These are phyloP conservation scores for Macaria notata DNA, from an alignment of 2,888 invertebrate species.

Conservation along the genomic window DNA sequence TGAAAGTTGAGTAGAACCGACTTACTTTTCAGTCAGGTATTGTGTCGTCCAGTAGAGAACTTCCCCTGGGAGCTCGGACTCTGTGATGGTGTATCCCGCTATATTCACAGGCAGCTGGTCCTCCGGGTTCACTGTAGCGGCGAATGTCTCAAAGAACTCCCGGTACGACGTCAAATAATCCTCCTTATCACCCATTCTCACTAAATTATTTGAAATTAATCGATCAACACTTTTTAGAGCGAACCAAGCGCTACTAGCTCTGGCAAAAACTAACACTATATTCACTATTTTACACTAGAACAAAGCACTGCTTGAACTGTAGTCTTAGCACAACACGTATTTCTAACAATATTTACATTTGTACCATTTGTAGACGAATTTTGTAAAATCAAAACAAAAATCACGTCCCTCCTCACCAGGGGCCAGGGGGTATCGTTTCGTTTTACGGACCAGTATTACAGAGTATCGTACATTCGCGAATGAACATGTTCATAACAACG, in stretches of 20 bases:
- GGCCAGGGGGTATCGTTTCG: no score
- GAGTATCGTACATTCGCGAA: no score
- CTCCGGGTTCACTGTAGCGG: constrained; percentile 85
- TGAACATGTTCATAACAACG: no score
- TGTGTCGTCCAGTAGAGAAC: constrained; percentile 89
- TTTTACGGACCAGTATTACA: no score
- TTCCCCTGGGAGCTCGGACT: constrained; percentile 87
- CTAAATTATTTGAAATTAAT: constrained; percentile 45
- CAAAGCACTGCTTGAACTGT: constrained; percentile 39
- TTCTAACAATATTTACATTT: constrained; percentile 33
- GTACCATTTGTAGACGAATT: constrained; percentile 26
- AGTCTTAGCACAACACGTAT: constrained; percentile 38
- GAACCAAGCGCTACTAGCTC: constrained; percentile 32
- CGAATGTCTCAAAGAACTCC: constrained; percentile 88
- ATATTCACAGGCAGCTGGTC: constrained; percentile 89
- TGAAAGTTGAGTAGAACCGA: constrained; percentile 30
- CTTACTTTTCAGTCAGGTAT: constrained; percentile 90
- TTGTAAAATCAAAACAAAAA: constrained; percentile 63
- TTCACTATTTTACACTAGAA: constrained; percentile 29
- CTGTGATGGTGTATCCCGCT: constrained; percentile 85
- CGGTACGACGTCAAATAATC: constrained; percentile 87
- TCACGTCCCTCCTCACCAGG: constrained; percentile 55
- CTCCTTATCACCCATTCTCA: constrained; percentile 82
- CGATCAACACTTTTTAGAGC: constrained; percentile 44
- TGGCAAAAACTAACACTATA: constrained; percentile 32